Evolutionary conservation across 2,888 invertebrate species (phyloP), one percentile per base, ranked within the genome.

Genomic region (Caenorhabditis drosophilae): DNA sequence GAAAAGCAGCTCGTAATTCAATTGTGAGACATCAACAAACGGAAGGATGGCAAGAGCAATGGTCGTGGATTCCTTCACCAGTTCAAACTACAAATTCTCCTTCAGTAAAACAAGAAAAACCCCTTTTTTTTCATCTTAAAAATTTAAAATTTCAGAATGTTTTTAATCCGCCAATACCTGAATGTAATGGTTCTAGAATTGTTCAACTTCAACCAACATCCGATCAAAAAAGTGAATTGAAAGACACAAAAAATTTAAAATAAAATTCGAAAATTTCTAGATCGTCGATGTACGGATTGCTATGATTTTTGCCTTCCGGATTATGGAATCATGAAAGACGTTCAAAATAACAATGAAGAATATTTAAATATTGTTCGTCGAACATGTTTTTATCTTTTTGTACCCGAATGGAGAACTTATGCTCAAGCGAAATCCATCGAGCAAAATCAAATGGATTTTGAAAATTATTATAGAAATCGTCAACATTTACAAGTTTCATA

Each of bases 241-340:
- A n/a, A n/a, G n/a, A n/a, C n/a, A n/a, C n/a, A n/a, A n/a, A n/a
- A n/a, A n/a, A n/a, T n/a, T n/a, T n/a, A n/a, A n/a, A n/a, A n/a
- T n/a, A n/a, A n/a, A n/a, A n/a, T 31, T 12, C 31, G 7, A 9
- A 31, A 9, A 7, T 9, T 61, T 75, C 38, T 67, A 76, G 77
- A 66, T 22, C 62, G 70, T 23, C 68, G 74, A 34, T 82, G 82
- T 62, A 77, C 70, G 11, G 81, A 82, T 27, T 82, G 82, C 60
- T 76, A 74, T 42, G 80, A 80, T 48, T 80, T 82, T 62, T 82
- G 82, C 40, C 59, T 82, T 4, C 82, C 82, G 6, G 73, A 77
- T 22, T 82, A 77, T 51, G 80, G 79, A 26, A 71, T 82, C 15
- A 71, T 77, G 52, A 49, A 49, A 23, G 49, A 64, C 23, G 50